Base-by-base conservation (phyloP, 1,140 invertebrate species). In the Orussus abietinus region DNA sequence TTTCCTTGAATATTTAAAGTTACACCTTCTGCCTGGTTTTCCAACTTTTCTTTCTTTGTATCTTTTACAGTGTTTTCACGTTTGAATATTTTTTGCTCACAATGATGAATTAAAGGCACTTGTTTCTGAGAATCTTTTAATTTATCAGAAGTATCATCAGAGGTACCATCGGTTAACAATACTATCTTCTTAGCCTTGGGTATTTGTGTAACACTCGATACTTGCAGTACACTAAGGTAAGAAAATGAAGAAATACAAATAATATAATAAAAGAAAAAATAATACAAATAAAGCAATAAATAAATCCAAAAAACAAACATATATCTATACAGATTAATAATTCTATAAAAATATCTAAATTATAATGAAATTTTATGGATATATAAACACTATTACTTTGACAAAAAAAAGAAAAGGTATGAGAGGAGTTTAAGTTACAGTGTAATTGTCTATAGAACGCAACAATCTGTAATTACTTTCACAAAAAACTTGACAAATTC, bases 171-270 rank as follows among this genome's bases (percentile, higher is more conserved):
- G 5, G 1, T 30, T 12, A 30, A 9, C 11, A 5, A 12, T 30
- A 10, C 1, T 12, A 10, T 36, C 4, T 43, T 39, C n/a, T 48
- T 46, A 6, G 25, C 22, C 11, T 47, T 28, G 29, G 33, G 45
- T 29, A 49, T 25, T 26, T 56, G 49, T 13, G 28, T 22, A 34
- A 31, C 31, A 20, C 42, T 36, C 39, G 36, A 30, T 25, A 19
- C 30, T 26, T 45, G 49, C 28, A 47, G 40, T 45, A 53, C 35
- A 36, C 57, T 60, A 41, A 39, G 34, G 36, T 38, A 38, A 37
- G 13, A 29, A 32, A 35, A 40, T 39, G 14, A 38, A 32, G 34
- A 32, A 11, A 45, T 12, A 12, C 31, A 31, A 10, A 32, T 38
- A 50, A 38, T 5, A 33, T 40, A 42, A 29, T 28, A 36, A 49